Evolutionary conservation across 2,113 vertebrate species (phyloP).

Genomic region (Amphilophus citrinellus): DNA sequence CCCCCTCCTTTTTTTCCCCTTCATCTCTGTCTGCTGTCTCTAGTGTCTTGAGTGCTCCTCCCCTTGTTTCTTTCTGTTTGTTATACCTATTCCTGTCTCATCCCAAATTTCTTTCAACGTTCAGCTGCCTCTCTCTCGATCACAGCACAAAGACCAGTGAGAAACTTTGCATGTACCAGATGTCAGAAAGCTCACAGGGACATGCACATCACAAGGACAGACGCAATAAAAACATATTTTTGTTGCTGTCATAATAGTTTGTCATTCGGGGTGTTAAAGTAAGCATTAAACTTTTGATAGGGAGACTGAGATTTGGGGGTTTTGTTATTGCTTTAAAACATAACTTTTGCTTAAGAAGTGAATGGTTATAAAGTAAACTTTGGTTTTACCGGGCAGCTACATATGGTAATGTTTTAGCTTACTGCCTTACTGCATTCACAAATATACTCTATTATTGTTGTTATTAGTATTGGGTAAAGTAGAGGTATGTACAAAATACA

Average conservation of each 20-base stretch:
- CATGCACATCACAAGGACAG: not conserved
- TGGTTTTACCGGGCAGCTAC: too few species aligned
- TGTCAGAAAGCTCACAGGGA: constrained; percentile 15
- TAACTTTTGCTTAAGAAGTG: not conserved
- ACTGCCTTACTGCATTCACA: too few species aligned
- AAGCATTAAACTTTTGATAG: not conserved
- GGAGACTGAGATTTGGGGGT: not conserved
- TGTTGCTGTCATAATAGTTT: not conserved
- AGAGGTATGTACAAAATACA: too few species aligned
- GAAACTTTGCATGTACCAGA: constrained; percentile 14
- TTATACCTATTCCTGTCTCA: not conserved
- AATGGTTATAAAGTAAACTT: not conserved
- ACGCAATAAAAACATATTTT: not conserved
- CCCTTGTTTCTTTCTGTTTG: not conserved
- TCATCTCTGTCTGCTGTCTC: constrained; percentile 44
- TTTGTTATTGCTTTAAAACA: not conserved
- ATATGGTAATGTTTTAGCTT: too few species aligned
- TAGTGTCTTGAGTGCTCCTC: constrained; percentile 17
- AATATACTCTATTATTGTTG: too few species aligned
- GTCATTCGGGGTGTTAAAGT: not conserved
- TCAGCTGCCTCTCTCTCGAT: not conserved
- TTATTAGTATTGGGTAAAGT: too few species aligned
- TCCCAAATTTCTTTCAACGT: not conserved
- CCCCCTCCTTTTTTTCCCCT: constrained; percentile 11
- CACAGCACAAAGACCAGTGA: not conserved